Percentiles rank a stretch among this genome's conserved stretches.
These are phyloP conservation scores for Anguilla megastoma DNA, from an alignment of 2,797 vertebrate species.

Conservation along the genomic window DNA sequence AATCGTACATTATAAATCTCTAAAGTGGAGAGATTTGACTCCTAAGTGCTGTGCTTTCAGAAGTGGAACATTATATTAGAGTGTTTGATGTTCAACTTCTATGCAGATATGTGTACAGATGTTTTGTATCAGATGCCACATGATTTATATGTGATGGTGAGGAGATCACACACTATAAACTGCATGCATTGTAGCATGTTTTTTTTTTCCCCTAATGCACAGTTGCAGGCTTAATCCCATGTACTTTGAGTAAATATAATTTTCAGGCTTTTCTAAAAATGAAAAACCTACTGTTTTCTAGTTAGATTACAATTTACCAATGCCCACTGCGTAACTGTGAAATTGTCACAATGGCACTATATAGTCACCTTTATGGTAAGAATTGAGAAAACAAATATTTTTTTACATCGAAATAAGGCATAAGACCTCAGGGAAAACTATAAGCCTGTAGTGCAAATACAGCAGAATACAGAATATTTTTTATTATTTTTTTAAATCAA, in stretches of 20 bases:
- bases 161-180: neutral
- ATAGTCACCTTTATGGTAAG: neutral
- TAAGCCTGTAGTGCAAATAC: neutral
- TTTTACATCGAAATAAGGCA: neutral
- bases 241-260: neutral
- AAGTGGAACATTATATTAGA: conserved; percentile 7
- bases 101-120: conserved; percentile 10
- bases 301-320: neutral
- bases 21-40: conserved; percentile 3
- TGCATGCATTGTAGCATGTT: neutral
- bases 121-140: neutral
- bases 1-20: neutral
- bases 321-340: neutral
- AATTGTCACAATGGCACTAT: neutral
- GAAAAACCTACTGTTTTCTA: neutral
- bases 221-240: neutral
- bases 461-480: neutral
- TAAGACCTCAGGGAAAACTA: neutral
- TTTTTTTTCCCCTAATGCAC: neutral
- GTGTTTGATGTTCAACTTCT: conserved; percentile 10
- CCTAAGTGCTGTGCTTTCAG: neutral
- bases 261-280: neutral
- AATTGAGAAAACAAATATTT: neutral
- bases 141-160: neutral
- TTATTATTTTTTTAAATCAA: neutral